Base-by-base conservation (phyloP, 2,888 invertebrate genomes). In the Helicoverpa assulta region DNA sequence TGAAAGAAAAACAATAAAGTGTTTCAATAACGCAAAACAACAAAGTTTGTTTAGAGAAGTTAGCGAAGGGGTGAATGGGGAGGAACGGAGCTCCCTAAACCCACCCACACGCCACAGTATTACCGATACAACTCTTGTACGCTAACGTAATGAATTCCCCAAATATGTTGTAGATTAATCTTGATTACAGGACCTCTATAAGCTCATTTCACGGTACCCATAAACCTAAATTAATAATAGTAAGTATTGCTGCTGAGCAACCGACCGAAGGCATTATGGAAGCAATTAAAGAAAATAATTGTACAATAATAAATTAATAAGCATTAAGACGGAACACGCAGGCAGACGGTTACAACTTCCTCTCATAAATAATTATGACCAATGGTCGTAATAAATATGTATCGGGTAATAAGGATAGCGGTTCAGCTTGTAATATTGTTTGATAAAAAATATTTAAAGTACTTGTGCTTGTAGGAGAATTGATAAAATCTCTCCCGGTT, bases 1-100 rank as follows among this genome's bases (percentile, higher is more conserved):
- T 92, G 93, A 93, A 94, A 94, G 92, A 92, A 94, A 92, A 94
- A 94, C 93, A 94, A 92, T 91, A 90, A 94, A 93, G 88, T 92
- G 93, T 92, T 94, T 93, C 93, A 93, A 94, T 93, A 94, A 92
- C 90, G 90, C 88, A 89, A 90, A 93, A 92, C 91, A 93, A 92
- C 90, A 90, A 94, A 94, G 90, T 94, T 94, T 91, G 91, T 92
- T 92, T 86, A 84, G 89, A 88, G 83, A 89, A 91, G 91, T 92
- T 91, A 84, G 87, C 85, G 78, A 88, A 85, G 84, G 87, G 87
- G 85, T 83, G 83, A 71, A 81, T 68, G 71, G 80, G 82, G 83
- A 57, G 77, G 55, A 65, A 80, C 69, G 76, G 77, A 62, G 76
- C 68, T 73, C 78, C 80, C 71, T 78, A 75, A 54, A 59, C 33